Evolutionary conservation across 1,140 invertebrate genomes (phyloP), one percentile per base, ranked within the genome.

Genomic region (Drosophila sucinea): DNA sequence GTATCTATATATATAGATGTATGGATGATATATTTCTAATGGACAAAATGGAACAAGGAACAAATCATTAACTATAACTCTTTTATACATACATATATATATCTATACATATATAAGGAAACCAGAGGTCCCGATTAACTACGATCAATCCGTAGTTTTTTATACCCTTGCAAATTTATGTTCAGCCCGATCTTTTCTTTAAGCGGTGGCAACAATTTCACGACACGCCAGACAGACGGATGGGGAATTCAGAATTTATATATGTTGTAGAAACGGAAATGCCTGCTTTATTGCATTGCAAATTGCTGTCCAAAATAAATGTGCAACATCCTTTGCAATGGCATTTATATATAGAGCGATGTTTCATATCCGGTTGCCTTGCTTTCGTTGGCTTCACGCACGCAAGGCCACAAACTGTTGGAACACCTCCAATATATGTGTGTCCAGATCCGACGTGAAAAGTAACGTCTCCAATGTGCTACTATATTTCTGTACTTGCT

Each of bases 401-500:
- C 91, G 78, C 60, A 94, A 90, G 33, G 94, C 93, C 70, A 98
- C 95, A 92, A 99, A 99, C 92, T 99, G 98, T 91, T 99, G 97
- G 93, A 99, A 99, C 30, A 99, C 96, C 92, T 98, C 98, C 56
- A 99, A 93, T 90, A 99, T 99, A 91, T 99, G 98, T 11, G 96
- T 95, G 92, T 99, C 98, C 87, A 99, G 94, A 92, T 99, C 98
- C 87, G 97, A 97, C 0, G 98, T 99, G 92, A 99, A 99, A 6
- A 99, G 94, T 32, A 99, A 93, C 0, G 97, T 98, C 92, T 99
- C 98, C 91, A 99, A 92, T 0, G 98, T 99, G 69, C 96, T 96
- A 90, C 97, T 98, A 93, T 99, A 99, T 89, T 98, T 97, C 93
- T 98, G 98, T n/a, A 99, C 98, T 94, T 99, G 97, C 90, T 98